These are phyloP conservation scores for Pseudopodoces humilis DNA, from an alignment of 2,113 vertebrate genomes.

Conservation along the genomic window DNA sequence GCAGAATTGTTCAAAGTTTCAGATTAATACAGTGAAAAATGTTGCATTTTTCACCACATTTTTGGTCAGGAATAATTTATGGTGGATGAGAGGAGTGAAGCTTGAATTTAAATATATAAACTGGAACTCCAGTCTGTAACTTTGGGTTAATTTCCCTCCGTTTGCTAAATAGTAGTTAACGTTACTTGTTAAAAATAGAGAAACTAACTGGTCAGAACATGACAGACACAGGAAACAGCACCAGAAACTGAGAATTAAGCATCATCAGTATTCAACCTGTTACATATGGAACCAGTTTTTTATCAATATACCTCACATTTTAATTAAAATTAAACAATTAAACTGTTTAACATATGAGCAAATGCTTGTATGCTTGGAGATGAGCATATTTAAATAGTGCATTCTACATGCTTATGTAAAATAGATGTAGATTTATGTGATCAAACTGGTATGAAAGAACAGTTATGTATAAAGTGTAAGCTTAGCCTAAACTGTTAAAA, in stretches of 20 bases:
- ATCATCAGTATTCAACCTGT: neutral
- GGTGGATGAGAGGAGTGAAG: neutral
- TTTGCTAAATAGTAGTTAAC: neutral
- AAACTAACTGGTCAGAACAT: neutral
- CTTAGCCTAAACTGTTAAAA: constrained; percentile 18
- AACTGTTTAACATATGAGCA: neutral
- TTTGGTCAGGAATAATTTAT: neutral
- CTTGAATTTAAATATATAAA: neutral
- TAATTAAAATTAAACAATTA: neutral
- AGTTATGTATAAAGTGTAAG: neutral
- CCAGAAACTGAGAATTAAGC: neutral
- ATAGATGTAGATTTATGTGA: neutral
- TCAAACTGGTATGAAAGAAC: neutral
- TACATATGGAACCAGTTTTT: neutral
- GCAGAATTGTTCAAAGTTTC: neutral
- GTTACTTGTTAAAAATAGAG: fast-evolving
- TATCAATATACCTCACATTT: neutral
- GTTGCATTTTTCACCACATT: neutral
- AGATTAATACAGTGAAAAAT: neutral
- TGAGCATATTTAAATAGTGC: neutral
- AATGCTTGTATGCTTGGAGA: neutral
- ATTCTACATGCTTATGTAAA: neutral
- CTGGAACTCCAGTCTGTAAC: neutral
- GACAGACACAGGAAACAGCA: neutral
- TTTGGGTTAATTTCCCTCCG: neutral